Percentiles rank a stretch among this genome's conserved stretches.
These are phyloP conservation scores for Heliconius charithonia DNA, from an alignment of 2,888 invertebrate genomes.

Conservation along the genomic window DNA sequence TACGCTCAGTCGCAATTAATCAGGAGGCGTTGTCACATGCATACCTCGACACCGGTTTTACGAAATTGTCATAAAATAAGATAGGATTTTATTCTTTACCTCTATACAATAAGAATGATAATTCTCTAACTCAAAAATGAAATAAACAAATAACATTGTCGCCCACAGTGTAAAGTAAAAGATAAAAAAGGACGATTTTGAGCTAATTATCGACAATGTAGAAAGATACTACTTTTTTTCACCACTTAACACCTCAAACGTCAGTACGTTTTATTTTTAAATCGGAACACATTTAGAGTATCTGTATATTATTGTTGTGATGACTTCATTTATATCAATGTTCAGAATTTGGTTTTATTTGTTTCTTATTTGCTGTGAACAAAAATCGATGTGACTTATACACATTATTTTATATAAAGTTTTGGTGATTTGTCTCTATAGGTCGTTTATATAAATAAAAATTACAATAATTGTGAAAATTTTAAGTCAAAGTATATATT, in stretches of 20 bases:
- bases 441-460: neutral
- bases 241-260: conserved; percentile 75
- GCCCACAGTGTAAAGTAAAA: conserved; percentile 67
- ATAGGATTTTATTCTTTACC: conserved; percentile 50
- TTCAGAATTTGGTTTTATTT: neutral
- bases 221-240: conserved; percentile 64
- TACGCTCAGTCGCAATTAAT: conserved; percentile 79
- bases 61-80: conserved; percentile 49
- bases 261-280: conserved; percentile 68
- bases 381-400: neutral
- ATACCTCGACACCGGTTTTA: conserved; percentile 53
- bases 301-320: conserved; percentile 45
- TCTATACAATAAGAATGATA: conserved; percentile 44
- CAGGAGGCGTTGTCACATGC: conserved; percentile 77
- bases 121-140: conserved; percentile 43
- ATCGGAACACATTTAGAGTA: conserved; percentile 49
- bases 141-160: conserved; percentile 48
- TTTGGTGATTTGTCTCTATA: neutral
- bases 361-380: neutral
- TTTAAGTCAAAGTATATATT: neutral
- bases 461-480: neutral
- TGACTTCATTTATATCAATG: conserved; percentile 36
- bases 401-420: neutral
- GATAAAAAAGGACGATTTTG: conserved; percentile 76
- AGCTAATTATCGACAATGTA: conserved; percentile 78